Conservation (phyloP, 2,888 invertebrate species). For the Nebria brevicollis region DNA sequence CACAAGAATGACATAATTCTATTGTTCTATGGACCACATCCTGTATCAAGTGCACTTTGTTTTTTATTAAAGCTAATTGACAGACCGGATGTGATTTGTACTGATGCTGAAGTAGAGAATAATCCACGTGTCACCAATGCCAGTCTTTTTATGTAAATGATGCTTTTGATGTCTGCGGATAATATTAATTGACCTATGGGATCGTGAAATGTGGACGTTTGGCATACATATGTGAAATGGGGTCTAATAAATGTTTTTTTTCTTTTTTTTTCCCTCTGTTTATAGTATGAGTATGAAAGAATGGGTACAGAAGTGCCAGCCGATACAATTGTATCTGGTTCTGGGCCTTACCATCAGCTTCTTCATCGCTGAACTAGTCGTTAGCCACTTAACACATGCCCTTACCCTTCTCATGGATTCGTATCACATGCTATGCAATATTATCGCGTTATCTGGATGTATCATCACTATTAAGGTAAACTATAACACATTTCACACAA, state of each 20-base stretch:
- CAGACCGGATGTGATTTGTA: slow-evolving; percentile 30
- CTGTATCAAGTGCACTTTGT: slow-evolving; percentile 21
- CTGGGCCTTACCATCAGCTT: slow-evolving; percentile 77
- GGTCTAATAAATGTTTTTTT: background rate
- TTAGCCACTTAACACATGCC: slow-evolving; percentile 91
- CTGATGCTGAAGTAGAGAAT: slow-evolving; percentile 27
- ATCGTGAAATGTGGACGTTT: background rate
- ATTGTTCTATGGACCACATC: slow-evolving; percentile 27
- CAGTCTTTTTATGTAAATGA: slow-evolving; percentile 11
- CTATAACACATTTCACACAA: slow-evolving; percentile 46
- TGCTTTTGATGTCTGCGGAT: background rate
- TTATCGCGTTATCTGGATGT: slow-evolving; percentile 85
- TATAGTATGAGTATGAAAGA: slow-evolving; percentile 79
- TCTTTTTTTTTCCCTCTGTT: background rate
- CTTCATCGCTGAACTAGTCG: slow-evolving; percentile 84
- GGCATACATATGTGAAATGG: background rate
- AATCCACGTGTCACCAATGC: slow-evolving; percentile 23
- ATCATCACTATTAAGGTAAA: slow-evolving; percentile 80
- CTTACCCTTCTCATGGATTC: slow-evolving; percentile 91
- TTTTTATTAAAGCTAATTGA: slow-evolving; percentile 29
- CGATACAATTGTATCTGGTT: slow-evolving; percentile 78
- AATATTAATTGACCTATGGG: no score
- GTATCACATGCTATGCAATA: slow-evolving; percentile 94
- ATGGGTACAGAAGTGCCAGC: slow-evolving; percentile 78
- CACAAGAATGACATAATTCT: slow-evolving; percentile 2